Conservation (phyloP, 2,888 invertebrate species). For the Drosophila longiperda region DNA sequence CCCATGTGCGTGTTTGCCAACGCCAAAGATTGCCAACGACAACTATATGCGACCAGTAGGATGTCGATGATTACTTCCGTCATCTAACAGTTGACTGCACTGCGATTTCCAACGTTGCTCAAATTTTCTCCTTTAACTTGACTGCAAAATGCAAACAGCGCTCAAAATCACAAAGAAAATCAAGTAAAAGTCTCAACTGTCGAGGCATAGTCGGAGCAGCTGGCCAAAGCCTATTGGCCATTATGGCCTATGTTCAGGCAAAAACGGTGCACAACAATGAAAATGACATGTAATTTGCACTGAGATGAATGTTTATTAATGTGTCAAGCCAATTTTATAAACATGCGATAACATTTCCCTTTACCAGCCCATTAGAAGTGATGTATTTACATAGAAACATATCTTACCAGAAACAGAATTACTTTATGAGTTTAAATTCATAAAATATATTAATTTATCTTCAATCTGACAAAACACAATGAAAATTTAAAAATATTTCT, state of each 20-base stretch:
- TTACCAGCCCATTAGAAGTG: not conserved
- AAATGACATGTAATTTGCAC: not conserved
- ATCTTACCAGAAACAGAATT: not conserved
- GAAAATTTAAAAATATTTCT: not conserved
- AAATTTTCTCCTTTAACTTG: constrained; percentile 13
- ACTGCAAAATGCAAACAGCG: constrained; percentile 20
- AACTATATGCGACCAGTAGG: constrained; percentile 6
- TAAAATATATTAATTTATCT: not conserved
- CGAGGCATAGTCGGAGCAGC: not conserved
- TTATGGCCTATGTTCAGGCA: not conserved
- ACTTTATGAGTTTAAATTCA: not conserved
- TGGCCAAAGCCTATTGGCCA: constrained; percentile 8
- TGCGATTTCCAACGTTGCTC: constrained; percentile 34
- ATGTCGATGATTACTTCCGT: constrained; percentile 67
- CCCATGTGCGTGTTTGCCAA: constrained; percentile 42
- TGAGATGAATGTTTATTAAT: not conserved
- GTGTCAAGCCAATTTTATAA: not conserved
- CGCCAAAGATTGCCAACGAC: constrained; percentile 37
- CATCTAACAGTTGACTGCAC: constrained; percentile 21
- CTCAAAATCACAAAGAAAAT: constrained; percentile 2
- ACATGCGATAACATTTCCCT: not conserved
- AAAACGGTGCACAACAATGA: constrained; percentile 1
- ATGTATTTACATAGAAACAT: not conserved
- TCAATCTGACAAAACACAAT: not conserved
- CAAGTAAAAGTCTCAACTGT: constrained; percentile 22